Evolutionary conservation across 2,113 vertebrate species (phyloP).

Genomic region (Otis tarda): DNA sequence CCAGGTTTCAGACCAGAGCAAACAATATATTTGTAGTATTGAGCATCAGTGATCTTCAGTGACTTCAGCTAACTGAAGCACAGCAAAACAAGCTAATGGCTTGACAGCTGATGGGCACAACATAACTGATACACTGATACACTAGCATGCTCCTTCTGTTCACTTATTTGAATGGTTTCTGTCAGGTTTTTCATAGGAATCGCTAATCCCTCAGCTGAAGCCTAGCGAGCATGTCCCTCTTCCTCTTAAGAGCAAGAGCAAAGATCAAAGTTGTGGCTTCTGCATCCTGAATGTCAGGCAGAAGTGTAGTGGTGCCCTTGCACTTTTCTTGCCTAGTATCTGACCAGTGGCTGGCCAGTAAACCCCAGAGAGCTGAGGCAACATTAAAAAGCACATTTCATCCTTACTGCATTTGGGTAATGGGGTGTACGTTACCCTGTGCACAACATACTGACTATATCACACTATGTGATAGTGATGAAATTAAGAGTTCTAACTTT

Average conservation of each 20-base stretch:
- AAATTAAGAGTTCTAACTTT: neutral
- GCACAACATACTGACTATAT: neutral
- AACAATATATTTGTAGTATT: neutral
- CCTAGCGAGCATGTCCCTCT: neutral
- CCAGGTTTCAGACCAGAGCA: neutral
- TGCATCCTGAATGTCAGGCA: neutral
- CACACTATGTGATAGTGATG: no score
- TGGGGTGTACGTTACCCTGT: neutral
- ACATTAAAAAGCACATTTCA: neutral
- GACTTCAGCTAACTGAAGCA: neutral
- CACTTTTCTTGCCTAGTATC: neutral
- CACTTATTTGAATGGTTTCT: neutral
- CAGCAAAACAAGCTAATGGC: neutral
- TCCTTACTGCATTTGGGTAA: neutral
- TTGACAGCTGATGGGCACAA: neutral
- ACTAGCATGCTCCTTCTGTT: neutral
- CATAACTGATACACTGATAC: neutral
- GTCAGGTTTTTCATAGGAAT: neutral
- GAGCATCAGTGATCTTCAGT: neutral
- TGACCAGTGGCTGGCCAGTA: neutral
- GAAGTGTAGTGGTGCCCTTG: neutral
- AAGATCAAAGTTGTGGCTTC: neutral
- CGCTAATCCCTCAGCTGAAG: fast-evolving
- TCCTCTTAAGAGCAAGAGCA: neutral
- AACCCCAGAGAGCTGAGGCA: neutral